Conservation (phyloP, 2,888 invertebrate genomes). For the Philereme transversata region DNA sequence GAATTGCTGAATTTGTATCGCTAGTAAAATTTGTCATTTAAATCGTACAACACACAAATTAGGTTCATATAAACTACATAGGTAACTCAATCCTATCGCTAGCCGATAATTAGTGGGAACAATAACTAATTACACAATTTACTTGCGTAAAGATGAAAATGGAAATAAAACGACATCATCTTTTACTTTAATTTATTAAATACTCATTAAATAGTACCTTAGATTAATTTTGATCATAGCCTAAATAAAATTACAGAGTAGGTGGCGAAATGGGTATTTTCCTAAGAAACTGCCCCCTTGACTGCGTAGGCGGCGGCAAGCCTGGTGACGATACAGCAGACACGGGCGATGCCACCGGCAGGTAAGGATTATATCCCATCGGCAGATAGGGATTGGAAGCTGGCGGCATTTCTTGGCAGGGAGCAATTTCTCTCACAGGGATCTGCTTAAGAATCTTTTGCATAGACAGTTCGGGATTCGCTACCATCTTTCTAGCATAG, state of each 20-base stretch:
- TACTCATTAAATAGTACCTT: background rate
- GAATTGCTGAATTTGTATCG: too few species aligned
- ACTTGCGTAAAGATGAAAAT: too few species aligned
- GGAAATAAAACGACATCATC: too few species aligned
- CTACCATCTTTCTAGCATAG: conserved; percentile 17
- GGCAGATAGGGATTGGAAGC: conserved; percentile 7
- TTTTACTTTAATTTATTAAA: background rate
- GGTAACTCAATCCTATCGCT: too few species aligned
- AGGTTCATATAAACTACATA: too few species aligned
- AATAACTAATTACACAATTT: too few species aligned
- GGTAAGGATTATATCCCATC: conserved; percentile 45
- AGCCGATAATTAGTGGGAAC: too few species aligned
- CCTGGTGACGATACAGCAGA: conserved; percentile 49
- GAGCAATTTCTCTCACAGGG: conserved; percentile 5
- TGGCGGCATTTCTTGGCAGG: too few species aligned
- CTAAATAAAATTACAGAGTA: conserved; percentile 39
- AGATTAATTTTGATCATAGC: background rate
- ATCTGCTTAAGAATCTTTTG: conserved; percentile 7
- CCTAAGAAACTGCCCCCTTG: conserved; percentile 56
- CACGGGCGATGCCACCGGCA: conserved; percentile 56
- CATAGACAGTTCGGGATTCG: conserved; percentile 4
- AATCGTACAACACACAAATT: too few species aligned
- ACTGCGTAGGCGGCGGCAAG: conserved; percentile 52
- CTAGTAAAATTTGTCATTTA: too few species aligned
- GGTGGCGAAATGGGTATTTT: conserved; percentile 65